Conservation (phyloP, 2,113 vertebrate genomes). For the Mesocricetus auratus region DNA sequence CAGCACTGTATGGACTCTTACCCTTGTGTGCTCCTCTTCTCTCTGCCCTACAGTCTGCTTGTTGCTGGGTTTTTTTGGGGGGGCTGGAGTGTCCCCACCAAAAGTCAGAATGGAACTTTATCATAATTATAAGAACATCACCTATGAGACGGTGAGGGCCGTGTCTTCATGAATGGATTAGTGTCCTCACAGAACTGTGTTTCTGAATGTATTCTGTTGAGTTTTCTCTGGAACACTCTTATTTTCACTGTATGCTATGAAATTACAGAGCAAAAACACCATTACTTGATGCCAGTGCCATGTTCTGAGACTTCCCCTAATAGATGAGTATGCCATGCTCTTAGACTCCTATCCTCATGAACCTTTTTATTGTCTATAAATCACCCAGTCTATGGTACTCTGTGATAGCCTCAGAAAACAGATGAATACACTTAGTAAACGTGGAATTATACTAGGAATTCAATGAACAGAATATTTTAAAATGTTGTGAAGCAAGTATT, state of each 20-base stretch:
- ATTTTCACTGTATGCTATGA: neutral
- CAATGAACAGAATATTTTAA: slow-evolving; percentile 42
- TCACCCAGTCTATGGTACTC: neutral
- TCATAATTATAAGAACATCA: neutral
- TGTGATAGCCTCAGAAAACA: neutral
- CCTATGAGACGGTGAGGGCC: neutral
- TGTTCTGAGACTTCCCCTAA: neutral
- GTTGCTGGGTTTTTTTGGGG: neutral
- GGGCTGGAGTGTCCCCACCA: neutral
- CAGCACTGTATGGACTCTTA: neutral
- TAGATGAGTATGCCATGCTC: neutral
- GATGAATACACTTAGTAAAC: neutral
- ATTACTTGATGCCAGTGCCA: neutral
- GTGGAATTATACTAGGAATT: neutral
- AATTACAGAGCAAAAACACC: neutral
- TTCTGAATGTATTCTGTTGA: neutral
- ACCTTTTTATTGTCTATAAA: neutral
- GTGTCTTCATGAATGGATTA: neutral
- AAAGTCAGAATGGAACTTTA: neutral
- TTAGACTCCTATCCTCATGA: neutral
- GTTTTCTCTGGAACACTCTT: neutral
- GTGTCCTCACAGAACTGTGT: neutral
- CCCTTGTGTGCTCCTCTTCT: neutral
- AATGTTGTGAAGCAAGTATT: neutral
- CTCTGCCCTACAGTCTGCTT: neutral